These are phyloP conservation scores for Ailurus styani DNA, from an alignment of 2,113 vertebrate genomes.

Conservation along the genomic window DNA sequence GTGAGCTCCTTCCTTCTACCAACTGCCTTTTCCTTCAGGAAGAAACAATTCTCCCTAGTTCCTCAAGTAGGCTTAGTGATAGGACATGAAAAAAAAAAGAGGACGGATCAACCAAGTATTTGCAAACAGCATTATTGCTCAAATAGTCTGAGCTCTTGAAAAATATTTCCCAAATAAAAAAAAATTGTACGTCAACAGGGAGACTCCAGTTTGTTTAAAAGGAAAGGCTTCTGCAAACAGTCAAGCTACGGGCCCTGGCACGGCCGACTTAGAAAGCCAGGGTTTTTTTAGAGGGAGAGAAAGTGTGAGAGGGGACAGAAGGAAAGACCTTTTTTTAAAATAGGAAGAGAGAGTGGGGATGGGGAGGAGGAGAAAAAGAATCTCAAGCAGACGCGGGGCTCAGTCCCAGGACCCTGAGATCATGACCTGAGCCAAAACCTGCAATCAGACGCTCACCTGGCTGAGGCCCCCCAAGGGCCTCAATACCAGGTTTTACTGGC, in stretches of 20 bases:
- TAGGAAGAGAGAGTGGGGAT: not conserved
- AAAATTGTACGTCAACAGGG: too few relatives aligned
- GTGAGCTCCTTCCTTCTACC: fast-evolving
- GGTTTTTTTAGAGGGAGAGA: too few relatives aligned
- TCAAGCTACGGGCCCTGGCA: not conserved
- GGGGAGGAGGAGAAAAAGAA: not conserved
- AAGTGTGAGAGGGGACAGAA: not conserved
- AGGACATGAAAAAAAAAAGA: not conserved
- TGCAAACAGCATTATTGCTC: too few relatives aligned
- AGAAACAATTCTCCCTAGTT: not conserved
- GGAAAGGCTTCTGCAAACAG: not conserved
- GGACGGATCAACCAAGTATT: not conserved
- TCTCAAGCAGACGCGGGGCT: not conserved
- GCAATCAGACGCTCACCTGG: not conserved
- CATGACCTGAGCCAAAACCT: not conserved
- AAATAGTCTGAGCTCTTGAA: too few relatives aligned
- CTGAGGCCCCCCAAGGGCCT: not conserved
- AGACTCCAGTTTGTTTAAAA: not conserved
- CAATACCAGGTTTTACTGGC: not conserved
- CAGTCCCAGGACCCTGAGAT: not conserved
- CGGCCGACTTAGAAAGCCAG: not conserved
- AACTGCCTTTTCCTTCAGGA: not conserved
- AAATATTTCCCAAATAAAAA: too few relatives aligned
- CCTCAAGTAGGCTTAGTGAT: not conserved
- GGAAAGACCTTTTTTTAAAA: not conserved